phyloP scores from a whole-genome alignment of 2,113 vertebrate genomes.

The Agelaius tricolor region DNA sequence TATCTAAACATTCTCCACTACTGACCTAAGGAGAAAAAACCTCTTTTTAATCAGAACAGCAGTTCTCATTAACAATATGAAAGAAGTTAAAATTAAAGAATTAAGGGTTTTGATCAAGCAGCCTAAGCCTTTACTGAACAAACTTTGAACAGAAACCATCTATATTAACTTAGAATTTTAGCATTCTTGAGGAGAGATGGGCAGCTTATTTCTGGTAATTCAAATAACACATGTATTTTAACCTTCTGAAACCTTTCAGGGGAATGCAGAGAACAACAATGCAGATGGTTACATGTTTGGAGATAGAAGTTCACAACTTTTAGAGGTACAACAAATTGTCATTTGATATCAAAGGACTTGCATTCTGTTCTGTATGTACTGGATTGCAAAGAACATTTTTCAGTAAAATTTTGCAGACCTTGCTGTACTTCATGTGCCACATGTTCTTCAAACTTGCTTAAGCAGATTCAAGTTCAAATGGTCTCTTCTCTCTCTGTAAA shows the following conservation, averaged over 20 bases:
- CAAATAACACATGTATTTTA: not conserved
- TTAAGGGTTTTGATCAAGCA: not conserved
- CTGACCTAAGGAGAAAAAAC: not conserved
- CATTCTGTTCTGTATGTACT: not conserved
- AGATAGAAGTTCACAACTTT: not conserved
- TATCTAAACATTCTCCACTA: not conserved
- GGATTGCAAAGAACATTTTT: not conserved
- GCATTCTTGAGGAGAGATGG: not conserved
- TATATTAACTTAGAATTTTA: not conserved
- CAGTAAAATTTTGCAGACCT: not conserved
- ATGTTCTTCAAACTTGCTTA: not conserved
- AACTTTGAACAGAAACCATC: not conserved
- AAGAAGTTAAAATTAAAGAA: not conserved
- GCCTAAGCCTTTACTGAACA: not conserved
- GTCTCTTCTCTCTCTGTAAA: not conserved
- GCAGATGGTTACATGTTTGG: not conserved
- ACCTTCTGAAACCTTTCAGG: not conserved
- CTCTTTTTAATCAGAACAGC: not conserved
- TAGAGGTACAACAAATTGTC: not conserved
- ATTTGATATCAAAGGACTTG: not conserved
- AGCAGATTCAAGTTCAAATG: not conserved
- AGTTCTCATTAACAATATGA: not conserved
- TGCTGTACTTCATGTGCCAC: not conserved
- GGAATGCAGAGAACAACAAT: not conserved
- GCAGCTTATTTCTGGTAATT: not conserved